Base-by-base conservation (phyloP, 2,113 vertebrate genomes). In the Petaurus breviceps region DNA sequence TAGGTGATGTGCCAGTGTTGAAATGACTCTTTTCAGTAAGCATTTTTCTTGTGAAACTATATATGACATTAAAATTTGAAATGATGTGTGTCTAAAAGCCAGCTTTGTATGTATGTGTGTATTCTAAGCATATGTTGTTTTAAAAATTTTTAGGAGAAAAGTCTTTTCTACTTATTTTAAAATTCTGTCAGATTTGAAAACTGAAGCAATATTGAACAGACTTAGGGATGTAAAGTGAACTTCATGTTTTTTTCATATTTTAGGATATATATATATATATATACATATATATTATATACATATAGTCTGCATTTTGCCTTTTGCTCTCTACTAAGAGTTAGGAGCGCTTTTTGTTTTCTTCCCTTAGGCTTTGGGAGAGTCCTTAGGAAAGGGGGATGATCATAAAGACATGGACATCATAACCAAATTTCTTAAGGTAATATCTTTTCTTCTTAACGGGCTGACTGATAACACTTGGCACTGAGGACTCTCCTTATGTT, bases 351-450 rank as follows among this genome's bases (percentile, higher is more conserved):
- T 61, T 24, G 43, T 92, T 68, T 96, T 51, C 19, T 92, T 68
- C 2, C 95, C 97, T 5, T 91, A 99, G 99, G 99, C 98, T 91
- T 98, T 99, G 96, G 99, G 99, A 90, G 99, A 99, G 92, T 99
- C 99, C 51, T 98, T 99, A 92, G 99, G 99, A 51, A 99, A 97
- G 90, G 99, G 99, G 10, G 98, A 99, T 91, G 99, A 99, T 94
- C 97, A 99, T 92, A 98, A 99, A 96, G 99, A 99, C 97, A 99
- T 99, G 99, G 99, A 99, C 94, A 98, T 99, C 96, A 99, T 99
- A 97, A 99, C 99, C 37, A 99, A 99, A 97, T 99, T 99, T 97
- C 98, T 99, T 89, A 99, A 99, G 99, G 99, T 99, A 98, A 98
- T 92, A 90, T 96, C 6, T 4, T 92, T 19, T n/a, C 5, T 12